Percentiles rank a stretch among this genome's conserved stretches.
Conservation (phyloP, 1,140 invertebrate species). For the Medauroidea extradentata region DNA sequence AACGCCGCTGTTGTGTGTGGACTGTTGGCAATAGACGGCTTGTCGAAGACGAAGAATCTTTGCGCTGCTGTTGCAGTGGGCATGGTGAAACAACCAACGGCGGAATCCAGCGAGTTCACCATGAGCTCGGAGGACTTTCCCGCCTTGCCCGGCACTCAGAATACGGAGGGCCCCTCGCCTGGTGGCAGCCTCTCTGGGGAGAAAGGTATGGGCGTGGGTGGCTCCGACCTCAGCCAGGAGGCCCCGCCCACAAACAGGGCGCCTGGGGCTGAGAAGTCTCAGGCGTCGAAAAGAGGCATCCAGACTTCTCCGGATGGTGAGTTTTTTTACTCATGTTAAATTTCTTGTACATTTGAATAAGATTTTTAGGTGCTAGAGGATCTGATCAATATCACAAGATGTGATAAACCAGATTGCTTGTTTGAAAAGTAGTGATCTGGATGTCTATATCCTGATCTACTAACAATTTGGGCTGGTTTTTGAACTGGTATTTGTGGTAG, state of each 20-base stretch:
- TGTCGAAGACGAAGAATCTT: not conserved
- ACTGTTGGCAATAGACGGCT: constrained; percentile 4
- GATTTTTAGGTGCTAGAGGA: too few species aligned
- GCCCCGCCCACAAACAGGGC: constrained; percentile 14
- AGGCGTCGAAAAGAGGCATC: constrained; percentile 69
- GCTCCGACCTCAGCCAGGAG: constrained; percentile 4
- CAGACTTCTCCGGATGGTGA: constrained; percentile 91
- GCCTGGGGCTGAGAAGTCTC: constrained; percentile 22
- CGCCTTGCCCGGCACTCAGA: constrained; percentile 73
- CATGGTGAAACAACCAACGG: constrained; percentile 92
- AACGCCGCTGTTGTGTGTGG: not conserved
- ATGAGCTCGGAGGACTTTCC: constrained; percentile 99
- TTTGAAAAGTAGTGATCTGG: too few species aligned
- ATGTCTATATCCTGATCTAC: too few species aligned
- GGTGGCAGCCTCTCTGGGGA: constrained; percentile 6
- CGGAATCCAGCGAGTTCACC: constrained; percentile 90
- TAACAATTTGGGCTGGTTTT: too few species aligned
- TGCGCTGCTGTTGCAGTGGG: constrained; percentile 60
- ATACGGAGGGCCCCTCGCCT: constrained; percentile 1
- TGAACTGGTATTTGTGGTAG: too few species aligned
- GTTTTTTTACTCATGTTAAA: constrained; percentile 19
- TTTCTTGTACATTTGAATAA: not conserved
- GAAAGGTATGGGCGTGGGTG: constrained; percentile 6
- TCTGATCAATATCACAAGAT: too few species aligned
- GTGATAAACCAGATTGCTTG: too few species aligned